These are phyloP conservation scores for Geotrypetes seraphini DNA, from an alignment of 2,797 vertebrate genomes.

Conservation along the genomic window DNA sequence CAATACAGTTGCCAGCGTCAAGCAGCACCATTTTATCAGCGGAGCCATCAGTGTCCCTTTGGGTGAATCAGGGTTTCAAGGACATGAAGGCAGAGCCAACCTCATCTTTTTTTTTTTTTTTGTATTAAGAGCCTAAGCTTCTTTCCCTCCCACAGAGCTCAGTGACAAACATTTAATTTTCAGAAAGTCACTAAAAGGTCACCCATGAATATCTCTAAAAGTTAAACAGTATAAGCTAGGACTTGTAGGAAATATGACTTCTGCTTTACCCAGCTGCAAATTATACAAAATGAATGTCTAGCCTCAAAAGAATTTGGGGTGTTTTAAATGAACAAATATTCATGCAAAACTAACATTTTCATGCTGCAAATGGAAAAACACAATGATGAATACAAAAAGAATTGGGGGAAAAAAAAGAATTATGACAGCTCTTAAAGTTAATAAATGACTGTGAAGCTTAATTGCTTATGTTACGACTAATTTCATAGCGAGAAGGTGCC, in stretches of 20 bases:
- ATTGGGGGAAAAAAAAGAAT: background rate
- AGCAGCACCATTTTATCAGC: too few relatives aligned
- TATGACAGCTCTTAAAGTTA: background rate
- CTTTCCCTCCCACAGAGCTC: too few relatives aligned
- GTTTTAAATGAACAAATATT: background rate
- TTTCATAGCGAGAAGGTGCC: constrained; percentile 4
- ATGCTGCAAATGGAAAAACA: background rate
- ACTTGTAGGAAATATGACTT: background rate
- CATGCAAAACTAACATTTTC: background rate
- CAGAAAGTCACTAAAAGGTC: background rate
- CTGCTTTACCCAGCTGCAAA: background rate
- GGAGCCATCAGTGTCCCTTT: too few relatives aligned
- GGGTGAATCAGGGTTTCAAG: too few relatives aligned
- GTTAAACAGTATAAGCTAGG: too few relatives aligned
- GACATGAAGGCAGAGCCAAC: too few relatives aligned
- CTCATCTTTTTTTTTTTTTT: too few relatives aligned
- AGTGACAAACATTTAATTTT: background rate
- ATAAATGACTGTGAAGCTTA: constrained; percentile 3
- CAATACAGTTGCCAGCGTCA: too few relatives aligned
- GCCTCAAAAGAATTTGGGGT: background rate
- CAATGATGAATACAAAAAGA: background rate
- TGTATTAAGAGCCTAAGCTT: too few relatives aligned
- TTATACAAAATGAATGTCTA: background rate
- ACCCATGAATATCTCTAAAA: background rate
- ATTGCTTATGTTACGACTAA: constrained; percentile 5